Evolutionary conservation across 53 echinoderm and acorn worm species (phyloP).

Genomic region (Antedon mediterranea): DNA sequence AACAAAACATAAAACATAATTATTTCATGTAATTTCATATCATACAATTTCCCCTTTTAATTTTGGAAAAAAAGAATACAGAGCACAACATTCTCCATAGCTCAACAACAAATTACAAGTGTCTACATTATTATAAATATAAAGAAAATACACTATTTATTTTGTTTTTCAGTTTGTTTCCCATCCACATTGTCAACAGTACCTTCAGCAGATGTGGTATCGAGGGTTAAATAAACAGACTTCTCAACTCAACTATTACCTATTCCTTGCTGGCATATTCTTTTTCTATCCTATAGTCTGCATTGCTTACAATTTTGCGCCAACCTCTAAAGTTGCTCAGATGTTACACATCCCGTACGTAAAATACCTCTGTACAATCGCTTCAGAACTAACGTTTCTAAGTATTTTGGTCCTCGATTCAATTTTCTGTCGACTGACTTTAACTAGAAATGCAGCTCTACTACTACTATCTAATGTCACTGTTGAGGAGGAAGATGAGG

Average conservation of each 20-base stretch:
- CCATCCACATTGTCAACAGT: constrained; percentile 5
- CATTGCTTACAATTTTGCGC: neutral
- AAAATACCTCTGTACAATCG: neutral
- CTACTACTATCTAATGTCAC: neutral
- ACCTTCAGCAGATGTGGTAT: constrained; percentile 5
- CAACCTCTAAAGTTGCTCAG: neutral
- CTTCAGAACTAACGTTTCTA: neutral
- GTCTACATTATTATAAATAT: too few relatives aligned
- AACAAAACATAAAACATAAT: too few relatives aligned
- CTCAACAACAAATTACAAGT: too few relatives aligned
- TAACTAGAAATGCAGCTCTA: neutral
- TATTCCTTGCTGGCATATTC: neutral
- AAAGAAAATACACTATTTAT: neutral
- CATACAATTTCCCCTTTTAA: too few relatives aligned
- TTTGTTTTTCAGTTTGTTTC: constrained; percentile 1
- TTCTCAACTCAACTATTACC: neutral
- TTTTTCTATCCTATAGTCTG: neutral
- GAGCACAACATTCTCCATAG: too few relatives aligned
- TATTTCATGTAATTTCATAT: too few relatives aligned
- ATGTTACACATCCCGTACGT: neutral
- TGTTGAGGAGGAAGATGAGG: neutral
- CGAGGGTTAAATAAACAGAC: neutral
- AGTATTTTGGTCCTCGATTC: neutral
- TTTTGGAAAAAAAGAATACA: neutral
- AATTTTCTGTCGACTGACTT: neutral